Base-by-base conservation (phyloP, 2,888 invertebrate genomes). In the Rhingia rostrata region DNA sequence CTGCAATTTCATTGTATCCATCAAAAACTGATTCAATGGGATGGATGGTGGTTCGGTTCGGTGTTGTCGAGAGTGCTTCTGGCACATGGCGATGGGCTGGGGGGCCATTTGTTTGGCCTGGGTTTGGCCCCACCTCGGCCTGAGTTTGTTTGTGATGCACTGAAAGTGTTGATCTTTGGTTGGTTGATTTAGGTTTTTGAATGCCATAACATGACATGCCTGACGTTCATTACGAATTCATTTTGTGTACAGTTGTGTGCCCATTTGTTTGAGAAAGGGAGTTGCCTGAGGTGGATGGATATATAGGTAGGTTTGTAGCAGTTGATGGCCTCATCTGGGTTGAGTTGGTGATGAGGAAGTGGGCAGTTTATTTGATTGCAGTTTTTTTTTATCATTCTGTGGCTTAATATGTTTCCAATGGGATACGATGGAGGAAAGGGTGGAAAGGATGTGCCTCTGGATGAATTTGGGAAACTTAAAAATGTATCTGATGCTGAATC, bases 1-100 rank as follows among this genome's bases (percentile, higher is more conserved):
- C 85, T 79, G 64, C 85, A 85, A 84, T 86, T 86, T 86, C 81
- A 85, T 86, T 81, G 86, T 82, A 86, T 80, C 86, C 82, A 86
- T 86, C 86, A 83, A 81, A 49, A 84, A 74, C 86, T 82, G 77
- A 80, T 81, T 82, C 66, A 61, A 56, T 66, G 70, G 75, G 60
- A 58, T 73, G 66, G 43, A 39, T 12, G 5, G 43, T 33, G 12
- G 22, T 6, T 56, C 32, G 47, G 33, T n/a, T 12, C 30, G 9
- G 43, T 49, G 49, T 58, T 47, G 47, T 51, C 49, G 63, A 39
- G 61, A 43, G 22, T 63, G 37, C 32, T 37, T 10, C 49, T 1
- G 22, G 7, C 22, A 4, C 9, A 22, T 7, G 14, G 33, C 43
- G 43, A 51, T 60, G 10, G 41, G 67, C 33, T 45, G 32, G 32